These are phyloP conservation scores for Leucophenga montana DNA, from an alignment of 2,888 invertebrate species.

Conservation along the genomic window DNA sequence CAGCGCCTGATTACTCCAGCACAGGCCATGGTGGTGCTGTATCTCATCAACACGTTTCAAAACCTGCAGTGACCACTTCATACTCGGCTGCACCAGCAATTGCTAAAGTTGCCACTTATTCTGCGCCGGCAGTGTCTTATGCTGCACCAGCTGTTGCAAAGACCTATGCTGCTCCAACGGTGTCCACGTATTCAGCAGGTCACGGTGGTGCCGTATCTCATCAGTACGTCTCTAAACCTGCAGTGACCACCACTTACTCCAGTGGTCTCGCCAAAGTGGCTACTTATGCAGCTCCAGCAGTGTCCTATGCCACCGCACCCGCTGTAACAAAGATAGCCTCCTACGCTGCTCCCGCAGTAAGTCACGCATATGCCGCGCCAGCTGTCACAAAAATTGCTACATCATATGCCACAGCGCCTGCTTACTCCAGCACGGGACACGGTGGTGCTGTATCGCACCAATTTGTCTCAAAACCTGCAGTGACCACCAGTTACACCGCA, in stretches of 20 bases:
- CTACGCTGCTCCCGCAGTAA: constrained; percentile 43
- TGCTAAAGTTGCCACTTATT: constrained; percentile 46
- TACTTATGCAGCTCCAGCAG: constrained; percentile 44
- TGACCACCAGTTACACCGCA: constrained; percentile 45
- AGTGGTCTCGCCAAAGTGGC: constrained; percentile 45
- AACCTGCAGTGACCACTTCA: constrained; percentile 45
- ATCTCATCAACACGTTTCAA: constrained; percentile 62
- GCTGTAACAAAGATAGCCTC: constrained; percentile 43
- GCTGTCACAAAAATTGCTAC: constrained; percentile 4
- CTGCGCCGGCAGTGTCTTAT: constrained; percentile 37
- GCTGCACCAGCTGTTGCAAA: neutral
- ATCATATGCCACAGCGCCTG: constrained; percentile 30
- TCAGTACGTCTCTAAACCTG: constrained; percentile 57
- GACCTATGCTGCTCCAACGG: constrained; percentile 28
- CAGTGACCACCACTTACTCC: constrained; percentile 36
- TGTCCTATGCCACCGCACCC: constrained; percentile 44
- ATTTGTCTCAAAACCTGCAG: constrained; percentile 52
- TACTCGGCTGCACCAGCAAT: constrained; percentile 31
- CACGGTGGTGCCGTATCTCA: constrained; percentile 50
- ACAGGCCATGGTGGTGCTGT: constrained; percentile 44
- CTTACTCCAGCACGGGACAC: constrained; percentile 29
- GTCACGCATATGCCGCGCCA: constrained; percentile 39
- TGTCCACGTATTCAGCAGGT: constrained; percentile 30
- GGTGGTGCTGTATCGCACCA: constrained; percentile 46
- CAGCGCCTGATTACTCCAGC: constrained; percentile 31